These are phyloP conservation scores for Dreissena rostriformis DNA, from an alignment of 1,140 invertebrate species.

Conservation along the genomic window DNA sequence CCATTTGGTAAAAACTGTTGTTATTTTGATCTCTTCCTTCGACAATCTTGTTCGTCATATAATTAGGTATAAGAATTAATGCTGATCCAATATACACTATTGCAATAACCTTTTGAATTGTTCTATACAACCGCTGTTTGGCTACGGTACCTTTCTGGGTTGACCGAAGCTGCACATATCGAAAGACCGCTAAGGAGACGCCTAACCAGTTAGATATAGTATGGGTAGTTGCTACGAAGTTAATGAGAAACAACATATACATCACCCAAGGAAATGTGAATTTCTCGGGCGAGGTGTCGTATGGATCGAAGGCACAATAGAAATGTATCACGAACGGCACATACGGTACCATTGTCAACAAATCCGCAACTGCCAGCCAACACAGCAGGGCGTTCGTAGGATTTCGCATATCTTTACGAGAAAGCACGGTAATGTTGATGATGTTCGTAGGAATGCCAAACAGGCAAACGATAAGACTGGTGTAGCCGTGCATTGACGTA, in stretches of 20 bases:
- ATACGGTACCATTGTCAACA: conserved; percentile 94
- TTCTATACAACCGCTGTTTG: conserved; percentile 82
- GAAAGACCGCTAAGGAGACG: conserved; percentile 90
- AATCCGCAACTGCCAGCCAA: conserved; percentile 91
- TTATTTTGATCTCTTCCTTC: conserved; percentile 44
- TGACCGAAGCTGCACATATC: conserved; percentile 87
- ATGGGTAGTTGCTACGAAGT: conserved; percentile 92
- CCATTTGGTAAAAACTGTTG: conserved; percentile 70
- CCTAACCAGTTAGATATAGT: conserved; percentile 97
- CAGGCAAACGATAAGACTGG: conserved; percentile 89
- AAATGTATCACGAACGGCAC: conserved; percentile 90
- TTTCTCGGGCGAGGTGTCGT: conserved; percentile 65
- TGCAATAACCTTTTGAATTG: conserved; percentile 88
- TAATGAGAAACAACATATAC: conserved; percentile 75
- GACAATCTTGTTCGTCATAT: conserved; percentile 82
- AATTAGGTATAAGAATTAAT: conserved; percentile 90
- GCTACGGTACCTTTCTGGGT: conserved; percentile 90
- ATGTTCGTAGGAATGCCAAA: conserved; percentile 94
- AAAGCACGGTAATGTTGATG: conserved; percentile 94
- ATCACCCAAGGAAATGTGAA: conserved; percentile 71
- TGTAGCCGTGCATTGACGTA: conserved; percentile 86
- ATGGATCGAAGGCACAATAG: conserved; percentile 71
- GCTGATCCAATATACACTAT: conserved; percentile 88
- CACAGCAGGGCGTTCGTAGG: conserved; percentile 93
- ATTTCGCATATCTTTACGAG: conserved; percentile 90